Evolutionary conservation across 2,797 vertebrate genomes (phyloP).

Genomic region (Labroides dimidiatus): DNA sequence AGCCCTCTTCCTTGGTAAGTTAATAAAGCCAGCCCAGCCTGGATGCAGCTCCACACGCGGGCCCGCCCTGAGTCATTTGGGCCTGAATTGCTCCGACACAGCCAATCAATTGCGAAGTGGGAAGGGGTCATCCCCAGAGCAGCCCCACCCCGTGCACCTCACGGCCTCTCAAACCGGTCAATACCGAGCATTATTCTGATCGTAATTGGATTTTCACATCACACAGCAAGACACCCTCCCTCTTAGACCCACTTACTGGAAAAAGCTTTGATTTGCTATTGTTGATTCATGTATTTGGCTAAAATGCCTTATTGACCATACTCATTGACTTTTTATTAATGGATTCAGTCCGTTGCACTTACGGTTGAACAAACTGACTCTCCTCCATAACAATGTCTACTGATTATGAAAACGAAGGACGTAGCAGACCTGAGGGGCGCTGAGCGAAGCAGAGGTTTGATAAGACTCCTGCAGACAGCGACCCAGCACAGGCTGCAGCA

Average conservation of each 20-base stretch:
- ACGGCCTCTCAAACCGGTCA: conserved; percentile 64
- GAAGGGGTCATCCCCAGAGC: conserved; percentile 74
- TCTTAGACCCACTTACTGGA: conserved; percentile 65
- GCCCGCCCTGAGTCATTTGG: conserved; percentile 74
- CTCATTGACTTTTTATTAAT: conserved; percentile 73
- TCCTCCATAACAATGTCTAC: conserved; percentile 40
- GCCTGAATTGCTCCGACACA: conserved; percentile 77
- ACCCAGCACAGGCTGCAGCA: conserved; percentile 8
- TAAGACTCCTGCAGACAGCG: conserved; percentile 7
- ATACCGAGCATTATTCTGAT: conserved; percentile 75
- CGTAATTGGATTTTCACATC: conserved; percentile 72
- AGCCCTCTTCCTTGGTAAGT: conserved; percentile 81
- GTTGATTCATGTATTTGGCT: conserved; percentile 68
- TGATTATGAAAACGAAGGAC: conserved; percentile 56
- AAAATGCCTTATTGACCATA: conserved; percentile 70
- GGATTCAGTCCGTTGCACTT: conserved; percentile 64
- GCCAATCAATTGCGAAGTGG: conserved; percentile 81
- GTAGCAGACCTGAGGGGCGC: conserved; percentile 1
- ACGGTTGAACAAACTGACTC: conserved; percentile 48
- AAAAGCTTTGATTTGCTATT: conserved; percentile 62
- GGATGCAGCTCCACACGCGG: conserved; percentile 62
- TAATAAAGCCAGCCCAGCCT: conserved; percentile 78
- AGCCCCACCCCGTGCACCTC: conserved; percentile 62
- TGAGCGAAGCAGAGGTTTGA: conserved; percentile 34
- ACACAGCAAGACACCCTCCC: conserved; percentile 49